Conservation (phyloP, 2,888 invertebrate genomes). For the Philhelius pedissequus region DNA sequence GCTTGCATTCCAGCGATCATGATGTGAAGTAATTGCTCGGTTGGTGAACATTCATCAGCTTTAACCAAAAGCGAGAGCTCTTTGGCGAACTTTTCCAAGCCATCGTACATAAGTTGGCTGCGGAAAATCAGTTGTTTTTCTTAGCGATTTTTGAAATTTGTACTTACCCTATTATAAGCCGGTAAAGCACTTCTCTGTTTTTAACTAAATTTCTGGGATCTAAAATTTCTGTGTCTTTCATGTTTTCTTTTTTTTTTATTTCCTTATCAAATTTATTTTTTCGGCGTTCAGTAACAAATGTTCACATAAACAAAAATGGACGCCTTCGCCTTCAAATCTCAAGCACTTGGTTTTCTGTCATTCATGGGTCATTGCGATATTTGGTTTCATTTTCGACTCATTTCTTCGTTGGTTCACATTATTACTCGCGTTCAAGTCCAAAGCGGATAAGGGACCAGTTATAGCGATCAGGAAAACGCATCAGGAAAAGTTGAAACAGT, state of each 20-base stretch:
- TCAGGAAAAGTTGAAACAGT: no score
- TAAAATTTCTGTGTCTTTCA: slow-evolving; percentile 79
- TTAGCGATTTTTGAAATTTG: not conserved
- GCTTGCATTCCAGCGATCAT: slow-evolving; percentile 91
- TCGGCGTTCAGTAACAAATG: no score
- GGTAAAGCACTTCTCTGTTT: slow-evolving; percentile 92
- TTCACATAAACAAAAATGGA: slow-evolving; percentile 15
- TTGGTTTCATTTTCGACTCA: no score
- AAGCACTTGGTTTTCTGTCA: no score
- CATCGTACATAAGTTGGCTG: slow-evolving; percentile 98
- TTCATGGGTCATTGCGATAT: no score
- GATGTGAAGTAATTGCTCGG: slow-evolving; percentile 93
- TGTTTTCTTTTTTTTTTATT: slow-evolving; percentile 63
- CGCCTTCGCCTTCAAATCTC: no score
- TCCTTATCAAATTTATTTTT: no score
- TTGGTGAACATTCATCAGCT: slow-evolving; percentile 97
- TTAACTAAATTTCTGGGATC: slow-evolving; percentile 90
- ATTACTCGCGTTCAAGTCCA: no score
- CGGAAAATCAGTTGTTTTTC: slow-evolving; percentile 71
- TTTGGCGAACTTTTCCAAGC: slow-evolving; percentile 94
- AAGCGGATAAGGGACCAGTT: no score
- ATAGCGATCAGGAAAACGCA: no score
- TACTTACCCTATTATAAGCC: slow-evolving; percentile 92
- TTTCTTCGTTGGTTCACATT: no score
- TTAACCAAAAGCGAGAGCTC: slow-evolving; percentile 90